Percentiles rank a stretch among this genome's conserved stretches.
Evolutionary conservation across 2,888 invertebrate genomes (phyloP).

Genomic region (Ecdyonurus torrentis): DNA sequence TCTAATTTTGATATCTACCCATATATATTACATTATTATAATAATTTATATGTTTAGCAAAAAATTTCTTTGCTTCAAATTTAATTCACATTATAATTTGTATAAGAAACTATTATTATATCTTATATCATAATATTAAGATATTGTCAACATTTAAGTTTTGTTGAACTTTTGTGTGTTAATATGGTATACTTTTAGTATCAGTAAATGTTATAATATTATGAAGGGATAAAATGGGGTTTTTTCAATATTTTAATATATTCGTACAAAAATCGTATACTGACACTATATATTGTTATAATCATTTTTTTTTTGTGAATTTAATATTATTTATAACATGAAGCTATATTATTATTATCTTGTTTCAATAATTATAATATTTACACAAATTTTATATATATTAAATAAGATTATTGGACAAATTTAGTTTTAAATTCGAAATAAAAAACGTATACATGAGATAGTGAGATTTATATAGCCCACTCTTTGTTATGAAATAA

Average conservation of each 20-base stretch:
- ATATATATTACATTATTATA: too few relatives aligned
- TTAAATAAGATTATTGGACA: background rate
- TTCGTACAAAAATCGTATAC: slow-evolving; percentile 2
- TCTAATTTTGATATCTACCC: too few relatives aligned
- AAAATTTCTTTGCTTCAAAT: background rate
- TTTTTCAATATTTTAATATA: background rate
- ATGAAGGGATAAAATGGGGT: background rate
- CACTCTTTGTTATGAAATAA: background rate
- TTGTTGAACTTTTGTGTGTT: too few relatives aligned
- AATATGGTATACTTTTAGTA: background rate
- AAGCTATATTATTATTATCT: background rate
- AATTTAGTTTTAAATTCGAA: background rate
- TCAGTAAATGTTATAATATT: background rate
- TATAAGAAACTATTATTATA: background rate
- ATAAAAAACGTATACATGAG: background rate
- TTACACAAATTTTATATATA: too few relatives aligned
- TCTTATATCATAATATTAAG: background rate
- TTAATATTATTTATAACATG: too few relatives aligned
- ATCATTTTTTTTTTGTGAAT: background rate
- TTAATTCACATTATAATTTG: too few relatives aligned
- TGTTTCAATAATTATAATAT: background rate
- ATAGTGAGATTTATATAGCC: background rate
- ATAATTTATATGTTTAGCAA: too few relatives aligned
- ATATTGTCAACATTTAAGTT: too few relatives aligned
- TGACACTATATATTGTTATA: background rate